phyloP scores from a whole-genome alignment of 2,113 vertebrate genomes.

The Setophaga coronata region DNA sequence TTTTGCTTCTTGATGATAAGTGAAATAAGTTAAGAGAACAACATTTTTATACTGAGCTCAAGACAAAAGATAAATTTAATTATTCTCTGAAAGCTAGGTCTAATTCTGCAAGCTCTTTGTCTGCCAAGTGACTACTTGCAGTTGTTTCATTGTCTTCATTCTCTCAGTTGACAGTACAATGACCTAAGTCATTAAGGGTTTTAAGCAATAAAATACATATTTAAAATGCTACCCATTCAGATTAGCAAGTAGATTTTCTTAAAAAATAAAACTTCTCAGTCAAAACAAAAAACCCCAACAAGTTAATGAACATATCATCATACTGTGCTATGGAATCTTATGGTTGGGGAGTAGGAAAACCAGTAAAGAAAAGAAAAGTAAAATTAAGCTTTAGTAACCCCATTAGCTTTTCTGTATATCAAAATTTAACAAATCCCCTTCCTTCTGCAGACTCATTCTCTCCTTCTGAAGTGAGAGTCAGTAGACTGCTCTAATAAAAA shows the following conservation, averaged over 20 bases:
- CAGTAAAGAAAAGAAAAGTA: not conserved
- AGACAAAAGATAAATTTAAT: not conserved
- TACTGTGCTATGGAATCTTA: not conserved
- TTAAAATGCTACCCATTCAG: not conserved
- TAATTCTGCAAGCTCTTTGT: not conserved
- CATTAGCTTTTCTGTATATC: not conserved
- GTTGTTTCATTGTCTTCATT: not conserved
- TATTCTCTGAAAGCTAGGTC: not conserved
- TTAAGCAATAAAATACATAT: conserved; percentile 15
- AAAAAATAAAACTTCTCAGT: not conserved
- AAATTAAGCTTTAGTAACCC: not conserved
- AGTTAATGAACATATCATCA: not conserved
- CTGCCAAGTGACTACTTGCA: not conserved
- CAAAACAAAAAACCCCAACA: not conserved
- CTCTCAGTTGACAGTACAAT: not conserved
- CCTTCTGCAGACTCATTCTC: not conserved
- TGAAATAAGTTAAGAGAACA: not conserved
- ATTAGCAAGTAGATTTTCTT: not conserved
- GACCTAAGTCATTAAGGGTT: not conserved
- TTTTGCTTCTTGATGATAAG: not conserved
- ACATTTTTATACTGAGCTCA: not conserved
- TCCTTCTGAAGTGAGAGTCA: not conserved
- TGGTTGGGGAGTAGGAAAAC: not conserved
- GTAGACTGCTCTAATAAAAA: not conserved
- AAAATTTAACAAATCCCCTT: not conserved